Base-by-base conservation (phyloP, 1,140 invertebrate genomes). In the Papilio xuthus region DNA sequence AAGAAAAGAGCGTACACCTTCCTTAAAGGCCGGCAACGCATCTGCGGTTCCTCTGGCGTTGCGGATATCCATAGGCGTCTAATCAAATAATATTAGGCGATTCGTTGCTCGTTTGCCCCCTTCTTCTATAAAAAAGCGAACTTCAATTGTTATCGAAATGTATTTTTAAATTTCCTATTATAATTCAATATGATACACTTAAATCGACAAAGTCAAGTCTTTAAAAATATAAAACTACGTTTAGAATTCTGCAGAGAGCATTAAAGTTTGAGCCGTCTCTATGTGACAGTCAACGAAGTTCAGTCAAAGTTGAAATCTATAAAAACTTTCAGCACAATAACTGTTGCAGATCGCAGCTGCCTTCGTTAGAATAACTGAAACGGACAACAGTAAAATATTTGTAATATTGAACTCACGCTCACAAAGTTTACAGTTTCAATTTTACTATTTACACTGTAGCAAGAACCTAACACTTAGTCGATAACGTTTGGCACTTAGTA, bases 401-500 rank as follows among this genome's bases (percentile, higher is more conserved):
- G 53, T 56, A 23, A 56, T 56, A 56, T 56, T 56, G 53, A 20
- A 56, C 53, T 23, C 53, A 56, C n/a, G 53, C 53, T 56, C 53
- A 20, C 53, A 56, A 56, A 56, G 53, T 56, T 56, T 56, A 56
- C 53, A 56, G 53, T 56, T 56, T 56, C n/a, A 56, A 56, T 56
- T 56, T 20, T 56, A 56, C 6, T 56, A 20, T 56, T 56, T 56
- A 56, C 53, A 56, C 53, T 56, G 53, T 56, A 56, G 53, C 53
- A 7, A 15, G 50, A 12, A 53, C 50, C 9, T n/a, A 56, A 56
- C 8, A 23, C n/a, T 56, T n/a, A 20, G 53, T 6, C n/a, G 2
- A 20, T 7, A 56, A 23, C 9, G n/a, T 56, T 56, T 56, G 53
- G 53, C 18, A 23, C 53, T 56, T 56, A 83, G 50, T 81, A 72